These are phyloP conservation scores for Hydrochoerus hydrochaeris DNA, from an alignment of 2,113 vertebrate species.

Conservation along the genomic window DNA sequence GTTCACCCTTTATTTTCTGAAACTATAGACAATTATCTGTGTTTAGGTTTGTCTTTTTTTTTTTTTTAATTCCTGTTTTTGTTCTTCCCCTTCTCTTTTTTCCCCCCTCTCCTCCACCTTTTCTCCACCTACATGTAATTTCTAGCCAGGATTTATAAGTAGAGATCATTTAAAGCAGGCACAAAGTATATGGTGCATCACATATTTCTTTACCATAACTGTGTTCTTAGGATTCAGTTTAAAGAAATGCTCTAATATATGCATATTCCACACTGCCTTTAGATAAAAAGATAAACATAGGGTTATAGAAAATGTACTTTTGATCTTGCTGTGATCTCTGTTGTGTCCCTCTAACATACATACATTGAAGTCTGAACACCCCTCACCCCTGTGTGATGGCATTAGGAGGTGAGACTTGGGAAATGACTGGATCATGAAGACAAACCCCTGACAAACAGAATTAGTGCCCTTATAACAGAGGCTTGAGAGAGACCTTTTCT, in stretches of 20 bases:
- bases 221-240: not conserved
- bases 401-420: not conserved
- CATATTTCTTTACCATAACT: not conserved
- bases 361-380: not conserved
- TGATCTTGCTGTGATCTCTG: not conserved
- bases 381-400: not conserved
- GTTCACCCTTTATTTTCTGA: constrained; percentile 19
- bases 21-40: not conserved
- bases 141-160: not conserved
- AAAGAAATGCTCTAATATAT: constrained; percentile 42
- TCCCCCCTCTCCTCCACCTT: not conserved
- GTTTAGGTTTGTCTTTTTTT: not conserved
- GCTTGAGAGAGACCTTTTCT: not conserved
- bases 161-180: not conserved
- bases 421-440: not conserved
- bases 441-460: not conserved
- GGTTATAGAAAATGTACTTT: constrained; percentile 16
- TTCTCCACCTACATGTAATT: not conserved
- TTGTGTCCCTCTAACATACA: not conserved
- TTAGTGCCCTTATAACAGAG: not conserved
- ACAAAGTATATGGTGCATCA: not conserved
- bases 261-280: not conserved
- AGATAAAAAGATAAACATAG: constrained; percentile 46
- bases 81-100: not conserved
- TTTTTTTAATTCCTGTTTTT: not conserved